Evolutionary conservation across 1,140 invertebrate species (phyloP).

Genomic region (Papilio glaucus): DNA sequence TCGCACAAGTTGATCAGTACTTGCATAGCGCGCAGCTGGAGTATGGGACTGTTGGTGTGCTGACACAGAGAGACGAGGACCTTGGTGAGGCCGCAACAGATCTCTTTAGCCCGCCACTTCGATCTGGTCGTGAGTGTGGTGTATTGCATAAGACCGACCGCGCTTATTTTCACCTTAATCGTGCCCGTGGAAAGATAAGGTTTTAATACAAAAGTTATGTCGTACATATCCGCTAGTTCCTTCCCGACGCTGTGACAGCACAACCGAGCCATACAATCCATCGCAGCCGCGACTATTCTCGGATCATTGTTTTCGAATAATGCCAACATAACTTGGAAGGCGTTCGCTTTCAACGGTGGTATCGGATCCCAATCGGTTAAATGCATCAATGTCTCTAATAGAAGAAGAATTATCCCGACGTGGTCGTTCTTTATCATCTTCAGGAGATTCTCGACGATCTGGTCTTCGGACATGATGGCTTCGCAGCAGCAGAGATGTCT

Average conservation of each 20-base stretch:
- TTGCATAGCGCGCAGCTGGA: conserved; percentile 68
- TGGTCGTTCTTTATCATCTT: conserved; percentile 72
- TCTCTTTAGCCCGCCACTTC: conserved; percentile 74
- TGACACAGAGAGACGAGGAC: conserved; percentile 53
- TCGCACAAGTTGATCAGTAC: conserved; percentile 74
- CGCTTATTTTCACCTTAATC: conserved; percentile 61
- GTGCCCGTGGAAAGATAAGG: conserved; percentile 45
- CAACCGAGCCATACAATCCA: conserved; percentile 72
- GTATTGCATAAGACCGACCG: conserved; percentile 60
- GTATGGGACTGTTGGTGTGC: conserved; percentile 50
- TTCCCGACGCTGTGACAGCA: conserved; percentile 69
- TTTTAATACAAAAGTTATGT: conserved; percentile 57
- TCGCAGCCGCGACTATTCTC: conserved; percentile 55
- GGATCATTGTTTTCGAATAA: conserved; percentile 56
- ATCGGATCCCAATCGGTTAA: conserved; percentile 67
- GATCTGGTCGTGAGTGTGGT: conserved; percentile 70
- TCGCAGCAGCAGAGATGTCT: conserved; percentile 62
- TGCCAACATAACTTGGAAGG: conserved; percentile 69
- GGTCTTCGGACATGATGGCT: conserved; percentile 52
- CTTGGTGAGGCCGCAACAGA: conserved; percentile 52
- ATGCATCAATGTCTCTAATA: conserved; percentile 62
- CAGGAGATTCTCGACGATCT: conserved; percentile 63
- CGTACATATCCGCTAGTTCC: conserved; percentile 66
- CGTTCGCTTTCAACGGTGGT: conserved; percentile 61
- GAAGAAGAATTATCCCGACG: conserved; percentile 60